Percentiles rank a stretch among this genome's conserved stretches.
These are phyloP conservation scores for Netelia melanura DNA, from an alignment of 2,888 invertebrate genomes.

Conservation along the genomic window DNA sequence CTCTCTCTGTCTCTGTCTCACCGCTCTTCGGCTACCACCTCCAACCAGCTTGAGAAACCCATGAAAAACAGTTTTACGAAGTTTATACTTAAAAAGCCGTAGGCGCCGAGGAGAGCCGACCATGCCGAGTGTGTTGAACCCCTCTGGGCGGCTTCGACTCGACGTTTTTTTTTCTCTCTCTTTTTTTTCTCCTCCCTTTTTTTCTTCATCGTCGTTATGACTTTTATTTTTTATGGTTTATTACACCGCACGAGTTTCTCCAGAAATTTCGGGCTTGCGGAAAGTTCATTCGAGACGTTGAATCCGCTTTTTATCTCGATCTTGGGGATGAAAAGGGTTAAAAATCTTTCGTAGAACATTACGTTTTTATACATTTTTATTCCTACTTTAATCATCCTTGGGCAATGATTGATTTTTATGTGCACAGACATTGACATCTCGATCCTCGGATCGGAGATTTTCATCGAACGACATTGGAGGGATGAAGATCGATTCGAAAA, in stretches of 20 bases:
- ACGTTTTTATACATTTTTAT: too few relatives aligned
- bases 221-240: constrained; percentile 35
- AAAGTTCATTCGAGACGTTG: not conserved
- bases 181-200: not conserved
- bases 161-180: not conserved
- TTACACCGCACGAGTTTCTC: not conserved
- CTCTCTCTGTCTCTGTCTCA: constrained; percentile 23
- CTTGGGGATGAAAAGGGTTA: not conserved
- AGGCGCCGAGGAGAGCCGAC: constrained; percentile 26
- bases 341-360: not conserved
- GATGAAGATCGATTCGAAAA: too few relatives aligned
- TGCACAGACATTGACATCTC: too few relatives aligned
- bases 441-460: too few relatives aligned
- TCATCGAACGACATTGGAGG: too few relatives aligned
- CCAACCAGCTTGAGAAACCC: constrained; percentile 26
- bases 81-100: constrained; percentile 49
- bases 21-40: constrained; percentile 28
- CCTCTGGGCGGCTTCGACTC: constrained; percentile 11
- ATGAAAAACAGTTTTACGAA: constrained; percentile 72
- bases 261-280: not conserved
- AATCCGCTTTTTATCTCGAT: not conserved
- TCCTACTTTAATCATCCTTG: too few relatives aligned
- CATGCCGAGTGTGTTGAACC: constrained; percentile 49
- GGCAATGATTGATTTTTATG: too few relatives aligned
- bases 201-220: constrained; percentile 1